These are phyloP conservation scores for Macrobrachium rosenbergii DNA, from an alignment of 1,140 invertebrate species.

Conservation along the genomic window DNA sequence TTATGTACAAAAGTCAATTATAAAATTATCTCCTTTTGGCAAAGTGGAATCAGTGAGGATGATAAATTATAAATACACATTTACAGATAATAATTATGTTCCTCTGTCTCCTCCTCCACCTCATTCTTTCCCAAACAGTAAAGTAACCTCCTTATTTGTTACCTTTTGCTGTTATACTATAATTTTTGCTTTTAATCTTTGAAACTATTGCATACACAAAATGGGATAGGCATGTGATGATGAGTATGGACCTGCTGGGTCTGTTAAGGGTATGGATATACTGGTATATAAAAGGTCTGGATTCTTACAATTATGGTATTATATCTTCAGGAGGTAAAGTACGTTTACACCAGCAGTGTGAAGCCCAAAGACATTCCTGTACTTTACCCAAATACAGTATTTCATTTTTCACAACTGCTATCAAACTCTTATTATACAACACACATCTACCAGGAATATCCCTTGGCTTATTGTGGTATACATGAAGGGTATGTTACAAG, in stretches of 20 bases:
- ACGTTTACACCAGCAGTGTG: slow-evolving; percentile 28
- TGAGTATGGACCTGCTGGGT: slow-evolving; percentile 34
- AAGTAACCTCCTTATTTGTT: slow-evolving; percentile 19
- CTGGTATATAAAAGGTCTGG: slow-evolving; percentile 7
- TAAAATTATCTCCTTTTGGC: slow-evolving; percentile 69
- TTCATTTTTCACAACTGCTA: background rate
- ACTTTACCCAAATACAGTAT: slow-evolving; percentile 11
- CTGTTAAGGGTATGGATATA: slow-evolving; percentile 37
- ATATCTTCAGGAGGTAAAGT: slow-evolving; percentile 13
- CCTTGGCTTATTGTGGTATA: slow-evolving; percentile 4
- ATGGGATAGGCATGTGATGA: slow-evolving; percentile 36
- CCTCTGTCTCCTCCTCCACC: background rate
- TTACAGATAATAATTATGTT: slow-evolving; percentile 42
- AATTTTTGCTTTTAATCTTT: slow-evolving; percentile 12
- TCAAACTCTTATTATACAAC: no score
- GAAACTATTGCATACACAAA: slow-evolving; percentile 25
- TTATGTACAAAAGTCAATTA: slow-evolving; percentile 70
- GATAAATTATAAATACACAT: slow-evolving; percentile 61
- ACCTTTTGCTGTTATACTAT: background rate
- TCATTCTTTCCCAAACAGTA: slow-evolving; percentile 30
- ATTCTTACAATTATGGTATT: slow-evolving; percentile 15
- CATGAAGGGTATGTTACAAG: slow-evolving; percentile 28
- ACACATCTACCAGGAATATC: no score
- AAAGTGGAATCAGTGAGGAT: slow-evolving; percentile 66
- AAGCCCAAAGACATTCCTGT: slow-evolving; percentile 16